Base-by-base conservation (phyloP, 92 coral and sea anemone species). In the Pocillopora meandrina region DNA sequence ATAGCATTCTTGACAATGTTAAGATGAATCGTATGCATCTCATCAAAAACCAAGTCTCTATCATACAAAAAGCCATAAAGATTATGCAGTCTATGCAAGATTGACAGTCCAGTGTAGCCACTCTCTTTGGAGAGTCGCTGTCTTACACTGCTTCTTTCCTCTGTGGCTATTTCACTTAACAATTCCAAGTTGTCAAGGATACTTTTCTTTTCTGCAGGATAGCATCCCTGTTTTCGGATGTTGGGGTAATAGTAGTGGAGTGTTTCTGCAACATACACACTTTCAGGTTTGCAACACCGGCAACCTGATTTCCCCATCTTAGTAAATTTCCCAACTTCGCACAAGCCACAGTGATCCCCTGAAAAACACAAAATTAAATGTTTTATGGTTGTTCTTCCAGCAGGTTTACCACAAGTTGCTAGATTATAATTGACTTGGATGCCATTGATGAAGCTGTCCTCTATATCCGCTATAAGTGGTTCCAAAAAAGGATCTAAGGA, bases 281-380 rank as follows among this genome's bases (percentile, higher is more conserved):
- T 73, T 9, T 9, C n/a, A 21, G 77, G n/a, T 4, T 83, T 83
- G 80, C 90, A 90, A 35, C 90, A 63, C 66, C 87, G 87, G 33
- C 92, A 90, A 17, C 87, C 87, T 34, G 61, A 63, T 63, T 90
- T 90, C 6, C 93, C 93, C 77, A 85, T 78, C 49, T 86, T 85
- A 14, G 81, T 82, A 75, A 90, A 90, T 75, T 90, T 90, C 10
- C 93, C 93, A 17, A 74, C 90, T 74, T 87, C 93, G 66, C 86
- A 90, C 56, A 87, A 90, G 5, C 79, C 93, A 73, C 55, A 57
- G 59, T 87, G 93, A 65, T 87, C 93, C 12, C 93, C 93, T 18
- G 23, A 65, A 90, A 90, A 90, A 74, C 90, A 90, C 5, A 90
- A 76, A 21, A 90, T 12, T 10, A 90, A 47, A 18, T 90, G 93